Conservation (phyloP, 37 sponge, comb jelly and placozoan genomes). For the Crambe crambe region DNA sequence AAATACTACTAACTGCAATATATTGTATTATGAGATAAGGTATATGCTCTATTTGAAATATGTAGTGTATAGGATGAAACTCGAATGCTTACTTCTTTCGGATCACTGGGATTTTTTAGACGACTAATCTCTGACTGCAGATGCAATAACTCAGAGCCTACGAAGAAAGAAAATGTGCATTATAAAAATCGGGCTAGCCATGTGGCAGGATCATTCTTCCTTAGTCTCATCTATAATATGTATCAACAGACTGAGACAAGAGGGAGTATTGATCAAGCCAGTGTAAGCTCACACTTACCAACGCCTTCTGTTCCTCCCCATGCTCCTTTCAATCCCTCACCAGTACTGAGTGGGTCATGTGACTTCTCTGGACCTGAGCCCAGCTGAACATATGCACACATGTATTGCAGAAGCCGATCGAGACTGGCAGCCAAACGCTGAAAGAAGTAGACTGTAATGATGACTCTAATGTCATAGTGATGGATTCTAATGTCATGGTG, state of each 20-base stretch:
- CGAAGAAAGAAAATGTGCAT: neutral
- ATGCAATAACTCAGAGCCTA: conserved; percentile 46
- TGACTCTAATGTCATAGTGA: neutral
- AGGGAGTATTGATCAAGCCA: no score
- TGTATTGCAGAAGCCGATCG: conserved; percentile 22
- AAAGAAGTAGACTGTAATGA: no score
- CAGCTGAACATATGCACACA: conserved; percentile 48
- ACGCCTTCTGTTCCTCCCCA: conserved; percentile 73
- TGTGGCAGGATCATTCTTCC: no score
- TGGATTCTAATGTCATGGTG: neutral
- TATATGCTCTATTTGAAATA: no score
- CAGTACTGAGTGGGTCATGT: neutral
- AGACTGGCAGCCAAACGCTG: conserved; percentile 33
- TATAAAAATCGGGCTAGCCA: no score
- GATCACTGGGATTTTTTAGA: conserved; percentile 41
- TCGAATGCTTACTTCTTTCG: conserved; percentile 39
- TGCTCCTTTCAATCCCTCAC: conserved; percentile 8
- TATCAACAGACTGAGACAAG: no score
- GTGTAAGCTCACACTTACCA: conserved; percentile 29
- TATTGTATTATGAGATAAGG: no score
- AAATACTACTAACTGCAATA: no score
- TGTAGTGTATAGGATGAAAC: no score
- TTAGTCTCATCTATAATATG: no score
- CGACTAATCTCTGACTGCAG: conserved; percentile 44
- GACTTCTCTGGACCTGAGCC: conserved; percentile 16